Evolutionary conservation across 2,113 vertebrate species (phyloP).

Genomic region (Nansenia antarctica): DNA sequence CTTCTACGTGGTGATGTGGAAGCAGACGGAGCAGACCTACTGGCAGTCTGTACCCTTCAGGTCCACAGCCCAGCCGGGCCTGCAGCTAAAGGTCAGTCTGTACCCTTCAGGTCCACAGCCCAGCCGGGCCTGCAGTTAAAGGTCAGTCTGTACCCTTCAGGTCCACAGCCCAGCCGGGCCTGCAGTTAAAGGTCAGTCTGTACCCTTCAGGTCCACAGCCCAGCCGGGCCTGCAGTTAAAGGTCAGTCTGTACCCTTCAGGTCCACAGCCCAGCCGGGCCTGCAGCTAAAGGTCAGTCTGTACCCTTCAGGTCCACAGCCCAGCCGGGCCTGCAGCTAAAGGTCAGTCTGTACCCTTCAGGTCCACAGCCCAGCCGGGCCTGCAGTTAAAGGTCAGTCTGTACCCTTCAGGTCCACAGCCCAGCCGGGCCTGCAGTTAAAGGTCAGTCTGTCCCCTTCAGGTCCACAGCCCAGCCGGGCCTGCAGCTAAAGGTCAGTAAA

Average conservation of each 20-base stretch:
- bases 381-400: too few relatives aligned
- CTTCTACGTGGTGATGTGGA: slow-evolving; percentile 92
- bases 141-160: background rate
- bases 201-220: background rate
- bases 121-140: background rate
- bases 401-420: too few relatives aligned
- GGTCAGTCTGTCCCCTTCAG: too few relatives aligned
- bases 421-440: too few relatives aligned
- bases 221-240: background rate
- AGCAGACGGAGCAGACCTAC: slow-evolving; percentile 87
- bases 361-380: too few relatives aligned
- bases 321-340: too few relatives aligned
- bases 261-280: too few relatives aligned
- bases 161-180: background rate
- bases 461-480: too few relatives aligned
- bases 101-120: background rate
- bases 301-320: too few relatives aligned
- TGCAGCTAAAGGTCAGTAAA: too few relatives aligned
- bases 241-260: background rate
- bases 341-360: too few relatives aligned
- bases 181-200: background rate
- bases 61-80: slow-evolving; percentile 83
- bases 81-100: slow-evolving; percentile 85
- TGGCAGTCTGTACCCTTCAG: slow-evolving; percentile 88
- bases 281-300: too few relatives aligned